Base-by-base conservation (phyloP, 2,113 vertebrate species). In the Boulengeromyrus knoepffleri region DNA sequence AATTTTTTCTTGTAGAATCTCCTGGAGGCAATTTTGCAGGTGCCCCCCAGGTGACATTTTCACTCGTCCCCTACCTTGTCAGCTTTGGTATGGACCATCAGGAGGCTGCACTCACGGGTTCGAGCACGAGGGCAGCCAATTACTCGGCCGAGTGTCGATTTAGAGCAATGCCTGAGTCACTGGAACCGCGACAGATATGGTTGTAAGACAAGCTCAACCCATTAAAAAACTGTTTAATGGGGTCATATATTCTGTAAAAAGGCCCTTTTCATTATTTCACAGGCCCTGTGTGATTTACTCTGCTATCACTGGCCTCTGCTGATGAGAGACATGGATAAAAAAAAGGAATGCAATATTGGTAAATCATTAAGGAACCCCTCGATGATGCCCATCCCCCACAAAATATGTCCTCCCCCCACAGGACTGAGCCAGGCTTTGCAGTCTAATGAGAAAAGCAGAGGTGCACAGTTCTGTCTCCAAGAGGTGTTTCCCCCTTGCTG, bases 241-340 rank as follows among this genome's bases (percentile, higher is more conserved):
- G 45, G 83, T 85, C 42, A 24, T 85, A 85, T 45, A 85, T 85
- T 85, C 15, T 85, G 83, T 47, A 85, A 85, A 85, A 85, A 85
- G 83, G 39, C 45, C 21, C 21, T 85, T 85, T 46, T 46, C 39
- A 85, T 85, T 85, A 85, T 85, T n/a, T 46, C 19, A n/a, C 4
- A 47, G 83, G 83, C 74, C 74, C 17, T 13, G 36, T 80, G 74
- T 19, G 70, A 77, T 39, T 77, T 77, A 77, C 10, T 84, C 80
- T 4, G 42, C 36, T 3, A 47, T 85, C 83, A 85, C 17, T 24
- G 42, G 45, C 45, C 83, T 80, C 74, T 80, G 15, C 36, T 42
- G 36, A 80, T 31, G 74, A 39, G 74, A 5, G 36, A 39, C 62
- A 80, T 80, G 74, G 74, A 36, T 31, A 31, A 74, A 36, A 80